A percentile compares a stretch with the other conserved stretches of the same genome.
These are phyloP conservation scores for Intellagama lesueurii DNA, from an alignment of 2,797 vertebrate species.

Conservation along the genomic window DNA sequence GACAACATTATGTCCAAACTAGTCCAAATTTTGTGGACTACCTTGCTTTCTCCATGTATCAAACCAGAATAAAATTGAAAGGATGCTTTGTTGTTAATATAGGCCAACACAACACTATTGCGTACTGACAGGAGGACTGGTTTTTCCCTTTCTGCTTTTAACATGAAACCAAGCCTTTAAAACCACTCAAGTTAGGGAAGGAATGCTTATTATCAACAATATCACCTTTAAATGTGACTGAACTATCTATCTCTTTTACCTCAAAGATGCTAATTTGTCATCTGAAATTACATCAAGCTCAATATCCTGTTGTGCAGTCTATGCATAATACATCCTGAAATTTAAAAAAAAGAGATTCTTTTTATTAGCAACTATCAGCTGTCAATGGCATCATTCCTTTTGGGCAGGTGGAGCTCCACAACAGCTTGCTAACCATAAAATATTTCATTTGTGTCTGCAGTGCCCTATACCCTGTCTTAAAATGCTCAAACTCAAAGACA, in stretches of 20 bases:
- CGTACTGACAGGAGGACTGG: neutral
- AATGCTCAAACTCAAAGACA: neutral
- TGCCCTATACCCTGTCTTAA: neutral
- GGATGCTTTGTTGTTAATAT: neutral
- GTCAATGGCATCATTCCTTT: too few relatives aligned
- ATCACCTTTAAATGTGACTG: neutral
- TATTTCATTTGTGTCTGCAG: neutral
- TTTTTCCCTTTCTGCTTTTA: neutral
- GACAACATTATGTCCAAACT: neutral
- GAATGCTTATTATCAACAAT: neutral
- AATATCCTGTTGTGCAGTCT: neutral
- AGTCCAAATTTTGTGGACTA: neutral
- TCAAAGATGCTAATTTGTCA: neutral
- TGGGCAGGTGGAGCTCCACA: too few relatives aligned
- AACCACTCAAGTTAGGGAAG: neutral
- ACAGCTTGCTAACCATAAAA: too few relatives aligned
- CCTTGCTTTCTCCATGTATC: too few relatives aligned
- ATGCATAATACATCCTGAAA: too few relatives aligned
- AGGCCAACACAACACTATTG: neutral
- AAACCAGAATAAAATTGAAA: too few relatives aligned
- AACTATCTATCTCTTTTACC: neutral
- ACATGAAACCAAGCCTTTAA: neutral
- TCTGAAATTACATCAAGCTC: neutral
- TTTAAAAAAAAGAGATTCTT: too few relatives aligned
- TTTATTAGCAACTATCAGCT: too few relatives aligned